Evolutionary conservation across 2,113 vertebrate species (phyloP).

Genomic region (Bungarus multicinctus): DNA sequence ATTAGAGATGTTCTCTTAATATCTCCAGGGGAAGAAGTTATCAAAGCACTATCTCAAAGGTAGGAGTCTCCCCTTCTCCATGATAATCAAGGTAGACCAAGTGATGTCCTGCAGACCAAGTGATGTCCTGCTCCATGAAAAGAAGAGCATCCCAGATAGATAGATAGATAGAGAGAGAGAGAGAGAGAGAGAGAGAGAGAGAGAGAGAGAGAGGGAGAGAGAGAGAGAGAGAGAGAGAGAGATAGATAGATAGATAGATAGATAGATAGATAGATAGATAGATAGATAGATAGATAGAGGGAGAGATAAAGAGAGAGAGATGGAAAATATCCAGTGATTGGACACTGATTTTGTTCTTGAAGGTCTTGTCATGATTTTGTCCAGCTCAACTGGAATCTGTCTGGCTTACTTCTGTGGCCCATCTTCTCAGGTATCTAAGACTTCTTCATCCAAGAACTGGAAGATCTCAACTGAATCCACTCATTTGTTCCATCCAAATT

Average conservation of each 20-base stretch:
- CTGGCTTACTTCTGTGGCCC: not conserved
- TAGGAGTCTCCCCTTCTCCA: not conserved
- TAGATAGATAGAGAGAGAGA: too few species aligned
- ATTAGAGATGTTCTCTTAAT: not conserved
- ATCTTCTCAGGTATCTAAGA: not conserved
- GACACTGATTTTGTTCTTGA: not conserved
- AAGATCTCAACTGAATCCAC: not conserved
- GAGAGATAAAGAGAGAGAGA: too few species aligned
- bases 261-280: too few species aligned
- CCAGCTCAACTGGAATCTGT: not conserved
- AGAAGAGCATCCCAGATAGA: too few species aligned
- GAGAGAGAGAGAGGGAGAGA: too few species aligned
- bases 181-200: too few species aligned
- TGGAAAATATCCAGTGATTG: not conserved
- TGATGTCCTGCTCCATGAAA: too few species aligned
- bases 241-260: too few species aligned
- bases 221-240: too few species aligned
- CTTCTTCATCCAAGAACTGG: not conserved
- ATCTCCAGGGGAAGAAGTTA: not conserved
- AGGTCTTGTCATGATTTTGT: not conserved
- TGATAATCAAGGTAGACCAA: not conserved
- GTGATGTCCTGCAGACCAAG: too few species aligned
- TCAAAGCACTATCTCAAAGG: not conserved
- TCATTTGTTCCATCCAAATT: too few species aligned
- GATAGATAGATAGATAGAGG: too few species aligned